A percentile compares a stretch with the other conserved stretches of the same genome.
These are phyloP conservation scores for Heliconius congener DNA, from an alignment of 1,140 invertebrate genomes.

Conservation along the genomic window DNA sequence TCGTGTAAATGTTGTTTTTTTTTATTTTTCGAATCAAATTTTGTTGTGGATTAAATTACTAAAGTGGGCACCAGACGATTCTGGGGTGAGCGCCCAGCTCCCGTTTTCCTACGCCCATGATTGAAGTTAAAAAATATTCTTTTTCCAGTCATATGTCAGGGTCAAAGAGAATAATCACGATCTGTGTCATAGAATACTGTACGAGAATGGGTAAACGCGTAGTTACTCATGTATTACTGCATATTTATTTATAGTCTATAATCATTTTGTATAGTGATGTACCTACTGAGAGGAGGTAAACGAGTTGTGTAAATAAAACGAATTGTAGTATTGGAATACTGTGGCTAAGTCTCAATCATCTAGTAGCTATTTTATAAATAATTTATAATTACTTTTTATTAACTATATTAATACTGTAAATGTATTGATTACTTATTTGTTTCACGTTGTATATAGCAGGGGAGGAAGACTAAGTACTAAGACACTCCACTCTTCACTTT, in stretches of 20 bases:
- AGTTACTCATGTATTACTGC: constrained; percentile 44
- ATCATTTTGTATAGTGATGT: constrained; percentile 6
- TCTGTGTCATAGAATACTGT: constrained; percentile 17
- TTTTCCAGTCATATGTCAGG: constrained; percentile 14
- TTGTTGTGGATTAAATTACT: no score
- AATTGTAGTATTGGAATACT: not conserved
- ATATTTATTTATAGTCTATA: constrained; percentile 44
- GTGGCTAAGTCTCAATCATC: not conserved
- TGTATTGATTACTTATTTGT: no score
- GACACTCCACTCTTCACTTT: no score
- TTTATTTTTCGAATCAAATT: no score
- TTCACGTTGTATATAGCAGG: no score
- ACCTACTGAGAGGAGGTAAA: constrained; percentile 18
- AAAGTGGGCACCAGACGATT: no score
- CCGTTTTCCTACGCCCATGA: no score
- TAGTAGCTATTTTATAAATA: not conserved
- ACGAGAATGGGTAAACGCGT: constrained; percentile 27
- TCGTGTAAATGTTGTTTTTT: no score
- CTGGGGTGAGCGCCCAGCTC: no score
- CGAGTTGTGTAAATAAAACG: constrained; percentile 5
- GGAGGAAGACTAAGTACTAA: no score
- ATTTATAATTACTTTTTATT: not conserved
- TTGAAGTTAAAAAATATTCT: not conserved
- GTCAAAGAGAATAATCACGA: constrained; percentile 25
- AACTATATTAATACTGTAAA: no score